Evolutionary conservation across 2,797 vertebrate species (phyloP).

Genomic region (Botia almorhae): DNA sequence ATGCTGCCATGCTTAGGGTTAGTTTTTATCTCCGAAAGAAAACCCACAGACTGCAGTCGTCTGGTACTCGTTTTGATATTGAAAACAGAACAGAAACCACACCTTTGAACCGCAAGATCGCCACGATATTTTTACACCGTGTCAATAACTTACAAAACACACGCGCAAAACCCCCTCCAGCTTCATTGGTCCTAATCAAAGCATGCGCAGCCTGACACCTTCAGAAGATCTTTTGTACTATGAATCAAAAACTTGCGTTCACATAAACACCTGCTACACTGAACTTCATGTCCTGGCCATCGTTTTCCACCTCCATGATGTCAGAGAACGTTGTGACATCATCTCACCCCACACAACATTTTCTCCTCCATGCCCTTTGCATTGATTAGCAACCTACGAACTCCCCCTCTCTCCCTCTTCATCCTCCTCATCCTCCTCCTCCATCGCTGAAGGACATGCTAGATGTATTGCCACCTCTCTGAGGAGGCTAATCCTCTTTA

Average conservation of each 20-base stretch:
- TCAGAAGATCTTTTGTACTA: background rate
- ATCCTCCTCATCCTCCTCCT: conserved; percentile 60
- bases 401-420: background rate
- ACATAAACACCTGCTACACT: conserved; percentile 19
- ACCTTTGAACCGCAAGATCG: background rate
- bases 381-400: background rate
- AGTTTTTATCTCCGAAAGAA: too few relatives aligned
- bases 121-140: too few relatives aligned
- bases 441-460: conserved; percentile 79
- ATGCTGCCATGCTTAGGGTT: too few relatives aligned
- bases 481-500: conserved; percentile 86
- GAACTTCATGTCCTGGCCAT: background rate
- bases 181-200: background rate
- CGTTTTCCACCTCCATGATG: conserved; percentile 26
- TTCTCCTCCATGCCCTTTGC: background rate
- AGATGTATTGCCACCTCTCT: conserved; percentile 80
- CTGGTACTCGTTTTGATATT: too few relatives aligned
- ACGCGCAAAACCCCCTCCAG: background rate
- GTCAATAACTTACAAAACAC: background rate
- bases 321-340: conserved; percentile 14
- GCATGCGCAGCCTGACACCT: background rate
- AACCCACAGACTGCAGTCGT: too few relatives aligned
- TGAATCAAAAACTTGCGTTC: conserved; percentile 6
- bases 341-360: conserved; percentile 8
- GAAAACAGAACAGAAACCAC: background rate